Percentiles rank a stretch among this genome's conserved stretches.
Conservation (phyloP, 2,797 vertebrate species). For the Coreius guichenoti region DNA sequence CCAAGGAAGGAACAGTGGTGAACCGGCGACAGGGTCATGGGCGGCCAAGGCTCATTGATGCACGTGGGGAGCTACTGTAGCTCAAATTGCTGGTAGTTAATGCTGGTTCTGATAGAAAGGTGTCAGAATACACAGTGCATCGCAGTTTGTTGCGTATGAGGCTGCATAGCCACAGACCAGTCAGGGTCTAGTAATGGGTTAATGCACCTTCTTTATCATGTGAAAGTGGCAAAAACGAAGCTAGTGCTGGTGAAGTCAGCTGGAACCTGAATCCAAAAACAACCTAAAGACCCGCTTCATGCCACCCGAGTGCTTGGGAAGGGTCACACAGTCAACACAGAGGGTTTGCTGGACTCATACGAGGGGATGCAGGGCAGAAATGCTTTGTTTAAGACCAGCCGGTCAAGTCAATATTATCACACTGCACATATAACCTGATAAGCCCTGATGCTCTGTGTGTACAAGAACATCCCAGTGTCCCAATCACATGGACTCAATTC, state of each 20-base stretch:
- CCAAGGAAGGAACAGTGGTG: too few species aligned
- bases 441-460: background rate
- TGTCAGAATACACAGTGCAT: too few species aligned
- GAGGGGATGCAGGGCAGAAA: constrained; percentile 13
- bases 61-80: too few species aligned
- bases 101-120: too few species aligned
- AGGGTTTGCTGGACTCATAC: background rate
- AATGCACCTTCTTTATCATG: background rate
- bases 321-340: constrained; percentile 61
- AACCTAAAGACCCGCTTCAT: constrained; percentile 52
- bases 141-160: too few species aligned
- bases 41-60: too few species aligned
- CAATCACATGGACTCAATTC: background rate
- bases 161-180: too few species aligned
- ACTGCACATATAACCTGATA: background rate
- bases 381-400: constrained; percentile 21
- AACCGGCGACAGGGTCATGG: too few species aligned
- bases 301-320: constrained; percentile 53
- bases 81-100: too few species aligned
- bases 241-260: constrained; percentile 41
- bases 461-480: background rate
- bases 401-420: constrained; percentile 38
- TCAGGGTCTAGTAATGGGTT: too few species aligned
- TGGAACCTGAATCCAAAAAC: constrained; percentile 64
- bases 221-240: background rate